Base-by-base conservation (phyloP, 2,797 vertebrate species). In the Pyrocephalus nanus region DNA sequence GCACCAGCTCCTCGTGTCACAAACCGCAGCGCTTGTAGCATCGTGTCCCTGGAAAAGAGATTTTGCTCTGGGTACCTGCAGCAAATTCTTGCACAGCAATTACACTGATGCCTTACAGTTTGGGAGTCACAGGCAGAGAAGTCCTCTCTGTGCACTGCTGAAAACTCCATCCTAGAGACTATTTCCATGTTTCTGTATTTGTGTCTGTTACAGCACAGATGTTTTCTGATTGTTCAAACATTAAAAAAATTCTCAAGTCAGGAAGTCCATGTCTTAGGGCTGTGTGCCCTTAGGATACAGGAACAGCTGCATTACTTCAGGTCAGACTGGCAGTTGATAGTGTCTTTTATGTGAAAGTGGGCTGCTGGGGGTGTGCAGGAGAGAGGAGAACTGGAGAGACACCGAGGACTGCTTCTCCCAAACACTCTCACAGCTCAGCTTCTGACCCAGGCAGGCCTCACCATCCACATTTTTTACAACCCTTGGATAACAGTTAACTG, bases 11-110 rank as follows among this genome's bases (percentile, higher is more conserved):
- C 99, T 96, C 98, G 99, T 73, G 99, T 99, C 90, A 99, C 99
- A 73, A 99, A 99, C 85, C 99, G 97, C 91, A 99, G 97, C 11
- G 99, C 99, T 86, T 99, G 99, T 74, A 99, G 98, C 99, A 99
- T 99, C 0, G 99, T 99, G 97, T 99, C 99, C 97, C 99, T 99
- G 93, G 27, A 93, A 96, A 34, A 54, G 40, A 70, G 50, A 36
- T 3, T 12, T n/a, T 73, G 47, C 45, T 65, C 78, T 66, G 43
- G 40, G 57, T 51, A 43, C 22, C 23, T n/a, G 18, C 11, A 79
- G n/a, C 30, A 23, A 53, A 32, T 86, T n/a, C 60, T 60, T 80
- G 72, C 23, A 36, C 40, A 86, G 34, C 30, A 43, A 32, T 42
- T 27, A 79, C 20, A 23, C 12, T 25, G 11, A 38, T 2, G 10